phyloP scores from a whole-genome alignment of 2,797 vertebrate genomes.

The Siniperca undulata region DNA sequence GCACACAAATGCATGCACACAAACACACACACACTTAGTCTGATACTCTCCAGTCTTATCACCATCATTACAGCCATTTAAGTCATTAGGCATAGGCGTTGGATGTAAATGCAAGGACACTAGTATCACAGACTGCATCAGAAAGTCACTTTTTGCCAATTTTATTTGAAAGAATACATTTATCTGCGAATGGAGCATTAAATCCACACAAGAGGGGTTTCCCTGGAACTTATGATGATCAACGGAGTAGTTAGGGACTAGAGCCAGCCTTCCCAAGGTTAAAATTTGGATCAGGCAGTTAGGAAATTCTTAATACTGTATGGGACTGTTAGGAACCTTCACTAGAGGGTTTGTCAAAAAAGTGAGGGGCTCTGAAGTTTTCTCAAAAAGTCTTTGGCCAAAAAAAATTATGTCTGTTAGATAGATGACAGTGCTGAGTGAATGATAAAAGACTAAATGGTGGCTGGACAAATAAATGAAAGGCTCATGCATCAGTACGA shows the following conservation, averaged over 20 bases:
- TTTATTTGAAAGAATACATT: conserved; percentile 21
- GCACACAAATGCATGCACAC: conserved; percentile 56
- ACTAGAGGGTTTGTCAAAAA: conserved; percentile 63
- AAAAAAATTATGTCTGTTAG: conserved; percentile 76
- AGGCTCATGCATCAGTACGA: conserved; percentile 40
- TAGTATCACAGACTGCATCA: background rate
- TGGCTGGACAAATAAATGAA: conserved; percentile 68
- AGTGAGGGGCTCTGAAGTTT: conserved; percentile 41
- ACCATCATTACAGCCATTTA: conserved; percentile 20
- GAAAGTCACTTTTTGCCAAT: conserved; percentile 29
- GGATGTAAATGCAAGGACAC: conserved; percentile 19
- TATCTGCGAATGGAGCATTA: conserved; percentile 42
- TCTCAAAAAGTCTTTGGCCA: conserved; percentile 59
- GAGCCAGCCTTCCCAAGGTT: conserved; percentile 68
- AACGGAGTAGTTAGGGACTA: conserved; percentile 54
- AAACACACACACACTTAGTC: conserved; percentile 27
- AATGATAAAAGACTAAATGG: conserved; percentile 64
- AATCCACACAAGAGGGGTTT: conserved; percentile 64
- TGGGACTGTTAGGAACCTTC: conserved; percentile 70
- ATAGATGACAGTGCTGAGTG: conserved; percentile 71
- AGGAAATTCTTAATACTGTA: conserved; percentile 63
- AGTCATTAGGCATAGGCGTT: conserved; percentile 4
- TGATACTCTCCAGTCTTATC: conserved; percentile 30
- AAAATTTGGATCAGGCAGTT: conserved; percentile 51
- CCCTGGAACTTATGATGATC: conserved; percentile 60